Conservation (phyloP, 2,797 vertebrate species). For the Podarcis lilfordi region DNA sequence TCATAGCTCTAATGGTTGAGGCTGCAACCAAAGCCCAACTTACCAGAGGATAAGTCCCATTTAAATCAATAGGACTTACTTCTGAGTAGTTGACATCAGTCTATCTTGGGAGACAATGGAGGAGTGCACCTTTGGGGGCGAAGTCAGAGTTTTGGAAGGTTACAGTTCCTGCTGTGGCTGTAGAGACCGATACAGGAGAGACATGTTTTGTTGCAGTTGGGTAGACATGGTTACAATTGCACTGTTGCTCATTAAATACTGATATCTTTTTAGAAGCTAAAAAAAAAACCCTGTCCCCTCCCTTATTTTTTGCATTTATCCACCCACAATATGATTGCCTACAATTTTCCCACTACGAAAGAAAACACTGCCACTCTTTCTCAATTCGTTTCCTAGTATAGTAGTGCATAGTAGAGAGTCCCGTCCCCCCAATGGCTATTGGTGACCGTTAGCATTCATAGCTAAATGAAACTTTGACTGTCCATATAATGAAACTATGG, state of each 20-base stretch:
- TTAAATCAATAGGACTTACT: no score
- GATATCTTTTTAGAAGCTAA: slow-evolving; percentile 29
- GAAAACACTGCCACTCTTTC: slow-evolving; percentile 47
- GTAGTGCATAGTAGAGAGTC: background rate
- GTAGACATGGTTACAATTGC: no score
- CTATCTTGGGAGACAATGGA: no score
- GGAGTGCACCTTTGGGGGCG: no score
- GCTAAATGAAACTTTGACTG: background rate
- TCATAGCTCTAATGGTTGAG: slow-evolving; percentile 21
- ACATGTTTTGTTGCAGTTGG: no score
- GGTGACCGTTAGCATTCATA: background rate
- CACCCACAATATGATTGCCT: background rate
- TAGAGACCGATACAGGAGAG: no score
- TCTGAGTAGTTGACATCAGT: no score
- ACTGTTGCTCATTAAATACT: slow-evolving; percentile 21
- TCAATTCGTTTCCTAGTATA: background rate
- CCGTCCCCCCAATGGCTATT: background rate
- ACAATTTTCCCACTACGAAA: slow-evolving; percentile 19
- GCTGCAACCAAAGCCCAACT: no score
- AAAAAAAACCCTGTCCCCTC: background rate
- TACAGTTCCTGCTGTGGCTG: no score
- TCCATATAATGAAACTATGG: no score
- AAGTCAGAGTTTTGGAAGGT: no score
- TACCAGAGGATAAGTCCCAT: no score
- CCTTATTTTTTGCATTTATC: background rate